Evolutionary conservation across 2,113 vertebrate genomes (phyloP).

Genomic region (Phyllostomus discolor): DNA sequence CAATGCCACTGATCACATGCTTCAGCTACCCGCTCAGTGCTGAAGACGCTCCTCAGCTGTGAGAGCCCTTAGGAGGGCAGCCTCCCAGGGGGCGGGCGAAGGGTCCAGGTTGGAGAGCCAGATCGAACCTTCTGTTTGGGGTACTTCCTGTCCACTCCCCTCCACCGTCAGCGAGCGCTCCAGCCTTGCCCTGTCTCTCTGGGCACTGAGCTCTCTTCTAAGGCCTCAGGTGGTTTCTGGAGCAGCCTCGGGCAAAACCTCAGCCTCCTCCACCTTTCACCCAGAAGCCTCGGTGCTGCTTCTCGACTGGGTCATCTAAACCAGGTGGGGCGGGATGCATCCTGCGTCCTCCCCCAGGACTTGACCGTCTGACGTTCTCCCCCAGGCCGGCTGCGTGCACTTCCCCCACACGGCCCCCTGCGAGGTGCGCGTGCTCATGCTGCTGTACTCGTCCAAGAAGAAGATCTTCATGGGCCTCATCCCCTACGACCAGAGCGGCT

Average conservation of each 20-base stretch:
- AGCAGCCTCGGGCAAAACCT: neutral
- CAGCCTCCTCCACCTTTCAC: neutral
- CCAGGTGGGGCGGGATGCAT: accelerated
- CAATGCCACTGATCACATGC: accelerated
- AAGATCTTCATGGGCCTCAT: constrained; percentile 99
- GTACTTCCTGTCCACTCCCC: accelerated
- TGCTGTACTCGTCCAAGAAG: constrained; percentile 95
- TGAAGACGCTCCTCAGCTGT: neutral
- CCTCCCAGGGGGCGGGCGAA: neutral
- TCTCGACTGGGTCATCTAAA: too few relatives aligned
- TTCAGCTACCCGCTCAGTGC: too few relatives aligned
- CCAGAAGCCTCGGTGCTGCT: accelerated
- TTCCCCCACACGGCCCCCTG: constrained; percentile 93
- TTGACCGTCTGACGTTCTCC: neutral
- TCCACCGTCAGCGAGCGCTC: accelerated
- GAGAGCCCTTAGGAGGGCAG: neutral
- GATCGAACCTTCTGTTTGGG: neutral
- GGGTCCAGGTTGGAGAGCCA: neutral
- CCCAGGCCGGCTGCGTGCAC: constrained; percentile 93
- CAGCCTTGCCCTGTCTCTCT: neutral
- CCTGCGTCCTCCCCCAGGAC: accelerated
- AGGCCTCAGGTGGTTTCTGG: neutral
- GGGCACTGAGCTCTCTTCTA: neutral
- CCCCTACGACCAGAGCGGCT: constrained; percentile 96
- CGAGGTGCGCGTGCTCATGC: constrained; percentile 93